Evolutionary conservation across 2,797 vertebrate genomes (phyloP).

Genomic region (Masticophis lateralis): DNA sequence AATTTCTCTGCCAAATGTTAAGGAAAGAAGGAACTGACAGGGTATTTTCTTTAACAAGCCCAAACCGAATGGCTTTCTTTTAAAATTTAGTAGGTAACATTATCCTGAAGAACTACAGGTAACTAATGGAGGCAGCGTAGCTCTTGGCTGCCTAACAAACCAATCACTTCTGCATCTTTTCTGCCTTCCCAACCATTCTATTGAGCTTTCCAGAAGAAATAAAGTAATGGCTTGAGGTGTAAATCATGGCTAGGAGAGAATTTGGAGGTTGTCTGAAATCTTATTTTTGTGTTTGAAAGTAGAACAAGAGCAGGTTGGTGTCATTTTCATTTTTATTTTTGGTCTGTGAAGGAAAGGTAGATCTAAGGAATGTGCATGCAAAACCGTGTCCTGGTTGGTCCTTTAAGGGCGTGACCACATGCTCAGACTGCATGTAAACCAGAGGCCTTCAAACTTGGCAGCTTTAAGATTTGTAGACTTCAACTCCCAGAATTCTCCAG

Average conservation of each 20-base stretch:
- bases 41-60: not conserved
- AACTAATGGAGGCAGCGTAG: not conserved
- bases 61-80: not conserved
- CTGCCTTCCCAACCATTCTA: not conserved
- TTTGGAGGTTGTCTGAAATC: not conserved
- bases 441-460: too few species aligned
- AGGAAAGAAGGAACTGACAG: not conserved
- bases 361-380: not conserved
- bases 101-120: not conserved
- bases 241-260: not conserved
- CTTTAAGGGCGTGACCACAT: not conserved
- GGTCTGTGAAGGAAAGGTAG: fast-evolving
- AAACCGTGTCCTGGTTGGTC: not conserved
- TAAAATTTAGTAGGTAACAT: slow-evolving; percentile 1
- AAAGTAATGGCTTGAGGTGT: not conserved
- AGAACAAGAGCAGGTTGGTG: not conserved
- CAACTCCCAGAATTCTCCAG: too few species aligned
- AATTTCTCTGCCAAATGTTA: slow-evolving; percentile 11
- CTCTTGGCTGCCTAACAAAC: not conserved
- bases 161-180: not conserved
- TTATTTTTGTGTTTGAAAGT: not conserved
- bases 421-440: not conserved
- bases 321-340: too few species aligned
- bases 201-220: not conserved
- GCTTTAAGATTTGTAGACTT: too few species aligned